Base-by-base conservation (phyloP, 2,888 invertebrate species). In the Clivina fossor region DNA sequence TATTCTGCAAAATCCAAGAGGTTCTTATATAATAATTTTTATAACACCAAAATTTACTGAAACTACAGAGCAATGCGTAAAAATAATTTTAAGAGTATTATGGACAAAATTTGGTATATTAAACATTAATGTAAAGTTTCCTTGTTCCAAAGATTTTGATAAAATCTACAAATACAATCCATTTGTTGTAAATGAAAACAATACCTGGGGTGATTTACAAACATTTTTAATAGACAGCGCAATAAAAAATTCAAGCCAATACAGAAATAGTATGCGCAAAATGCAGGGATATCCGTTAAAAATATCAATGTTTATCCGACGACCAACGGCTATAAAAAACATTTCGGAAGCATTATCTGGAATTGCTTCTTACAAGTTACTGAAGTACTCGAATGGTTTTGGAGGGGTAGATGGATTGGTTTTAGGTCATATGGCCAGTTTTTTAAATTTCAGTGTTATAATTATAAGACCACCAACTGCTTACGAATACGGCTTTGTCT, bases 381-480 rank as follows among this genome's bases (percentile, higher is more conserved):
- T 61, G 7, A 38, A 58, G 11, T 44, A 58, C 11, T 58, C 63
- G 11, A 57, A 60, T 3, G 62, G 63, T 7, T 69, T 67, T 49
- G 67, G 65, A 11, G 74, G 73, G 2, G 61, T 71, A 1, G 76
- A 76, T 57, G 74, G 74, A 1, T 61, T 69, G 2, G 60, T 75
- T 1, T 55, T 74, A 35, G 65, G 63, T 0, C 70, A 70, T 28
- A 47, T 76, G 9, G 66, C 71, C 0, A 32, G 48, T 7, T 48
- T 43, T 43, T 32, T 60, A 4, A 60, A 60, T 38, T 60, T 60
- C 18, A 47, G 35, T 1, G 40, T 56, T n/a, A 16, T 43, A 3
- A 40, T 60, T 20, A 37, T 62, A 11, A 56, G 59, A 22, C 68
- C 73, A 1, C 57, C 55, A 0, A 66, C 69, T 41, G 65, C 63